Base-by-base conservation (phyloP, 2,888 invertebrate genomes). In the Harpalus rubripes region DNA sequence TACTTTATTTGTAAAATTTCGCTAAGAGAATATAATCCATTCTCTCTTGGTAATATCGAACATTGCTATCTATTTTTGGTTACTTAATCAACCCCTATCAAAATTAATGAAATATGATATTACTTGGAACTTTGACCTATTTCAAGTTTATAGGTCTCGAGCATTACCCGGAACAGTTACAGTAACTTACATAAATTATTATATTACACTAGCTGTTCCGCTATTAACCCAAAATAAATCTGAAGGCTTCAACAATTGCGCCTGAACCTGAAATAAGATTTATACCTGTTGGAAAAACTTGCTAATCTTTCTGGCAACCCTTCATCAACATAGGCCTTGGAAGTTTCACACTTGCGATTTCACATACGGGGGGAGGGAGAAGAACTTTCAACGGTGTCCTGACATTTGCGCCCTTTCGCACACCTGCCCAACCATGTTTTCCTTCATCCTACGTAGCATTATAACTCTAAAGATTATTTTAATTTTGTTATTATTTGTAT, bases 91-190 rank as follows among this genome's bases (percentile, higher is more conserved):
- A 12, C 44, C 6, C 44, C 44, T 52, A 52, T 52, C 44, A 52
- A 52, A 52, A 52, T 52, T 52, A 52, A 52, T 52, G 44, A 52
- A 52, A 52, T 52, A 52, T 52, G 44, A 52, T 52, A 52, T 52
- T 52, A 52, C 44, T 52, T 52, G 44, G 44, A 52, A 52, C 44
- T 52, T 52, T 52, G 44, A 52, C 44, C 44, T 52, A 52, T 52
- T 52, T 52, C 10, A 52, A 52, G 44, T 52, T 52, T 52, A 52
- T 52, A 52, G 44, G 44, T 52, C 44, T 52, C 10, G 44, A 8
- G 44, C 12, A 52, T 52, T 52, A 52, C 44, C 44, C 44, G 12
- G 44, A 52, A 52, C 44, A 52, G 44, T 52, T 52, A 52, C 12
- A 52, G 44, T 52, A 52, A 52, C 44, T 52, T 52, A 52, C 44